These are phyloP conservation scores for Phragmatobia fuliginosa DNA, from an alignment of 2,888 invertebrate genomes.

Conservation along the genomic window DNA sequence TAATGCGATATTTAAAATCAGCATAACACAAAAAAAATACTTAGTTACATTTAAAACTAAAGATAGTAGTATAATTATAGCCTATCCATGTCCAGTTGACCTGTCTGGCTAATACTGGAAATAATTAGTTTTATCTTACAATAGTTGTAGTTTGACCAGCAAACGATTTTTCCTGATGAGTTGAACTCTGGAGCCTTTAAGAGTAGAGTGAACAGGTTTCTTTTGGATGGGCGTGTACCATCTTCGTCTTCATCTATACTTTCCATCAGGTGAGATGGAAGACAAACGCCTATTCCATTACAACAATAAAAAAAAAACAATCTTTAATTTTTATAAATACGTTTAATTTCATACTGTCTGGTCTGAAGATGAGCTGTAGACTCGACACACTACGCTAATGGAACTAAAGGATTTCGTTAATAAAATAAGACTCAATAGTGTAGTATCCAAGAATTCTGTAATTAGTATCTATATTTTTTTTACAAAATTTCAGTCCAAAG, in stretches of 20 bases:
- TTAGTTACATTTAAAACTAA: not conserved
- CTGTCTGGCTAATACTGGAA: not conserved
- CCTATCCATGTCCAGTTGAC: not conserved
- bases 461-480: not conserved
- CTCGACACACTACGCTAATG: not conserved
- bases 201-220: too few species aligned
- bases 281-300: too few species aligned
- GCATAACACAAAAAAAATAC: too few species aligned
- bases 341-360: not conserved
- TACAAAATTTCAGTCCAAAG: not conserved
- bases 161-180: too few species aligned
- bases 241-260: too few species aligned
- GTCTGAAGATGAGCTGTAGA: conserved; percentile 1
- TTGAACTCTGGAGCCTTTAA: too few species aligned
- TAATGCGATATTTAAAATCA: too few species aligned
- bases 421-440: not conserved
- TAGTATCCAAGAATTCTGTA: not conserved
- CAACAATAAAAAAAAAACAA: too few species aligned
- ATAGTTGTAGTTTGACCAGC: not conserved
- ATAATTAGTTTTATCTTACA: not conserved
- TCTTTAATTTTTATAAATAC: not conserved
- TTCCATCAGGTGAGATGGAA: too few species aligned
- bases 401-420: conserved; percentile 11
- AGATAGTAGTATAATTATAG: too few species aligned
- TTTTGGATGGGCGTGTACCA: too few species aligned